These are phyloP conservation scores for Microcebus lehilahytsara DNA, from an alignment of 2,113 vertebrate genomes.

Conservation along the genomic window DNA sequence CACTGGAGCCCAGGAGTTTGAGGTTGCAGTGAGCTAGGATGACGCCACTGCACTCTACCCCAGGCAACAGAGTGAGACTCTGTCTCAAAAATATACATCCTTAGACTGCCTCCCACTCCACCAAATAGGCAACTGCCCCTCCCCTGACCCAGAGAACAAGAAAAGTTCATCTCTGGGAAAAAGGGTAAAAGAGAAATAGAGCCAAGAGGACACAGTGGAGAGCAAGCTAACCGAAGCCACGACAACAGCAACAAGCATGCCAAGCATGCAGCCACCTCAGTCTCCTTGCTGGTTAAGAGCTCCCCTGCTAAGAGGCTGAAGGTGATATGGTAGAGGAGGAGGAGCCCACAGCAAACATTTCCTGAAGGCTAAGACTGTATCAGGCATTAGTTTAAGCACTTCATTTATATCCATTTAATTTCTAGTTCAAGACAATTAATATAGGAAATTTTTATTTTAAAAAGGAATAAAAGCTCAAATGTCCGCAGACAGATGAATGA, in stretches of 20 bases:
- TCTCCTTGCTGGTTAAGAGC: neutral
- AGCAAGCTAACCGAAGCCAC: no score
- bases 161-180: neutral
- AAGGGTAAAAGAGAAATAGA: neutral
- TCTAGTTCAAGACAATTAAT: neutral
- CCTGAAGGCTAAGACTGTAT: neutral
- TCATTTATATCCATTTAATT: neutral
- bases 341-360: no score
- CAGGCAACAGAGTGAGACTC: no score
- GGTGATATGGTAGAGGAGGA: neutral
- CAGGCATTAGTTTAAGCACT: neutral
- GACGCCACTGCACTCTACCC: no score
- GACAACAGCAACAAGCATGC: no score
- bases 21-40: no score
- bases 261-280: no score
- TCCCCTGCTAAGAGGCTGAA: neutral
- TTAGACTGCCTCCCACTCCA: neutral
- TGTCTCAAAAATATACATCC: no score
- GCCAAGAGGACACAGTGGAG: neutral
- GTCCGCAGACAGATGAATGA: neutral
- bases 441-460: neutral
- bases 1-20: no score
- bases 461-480: neutral
- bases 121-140: neutral
- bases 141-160: neutral